Percentiles rank a stretch among this genome's conserved stretches.
Conservation (phyloP, 2,797 vertebrate species). For the Dendrocincla fuliginosa region DNA sequence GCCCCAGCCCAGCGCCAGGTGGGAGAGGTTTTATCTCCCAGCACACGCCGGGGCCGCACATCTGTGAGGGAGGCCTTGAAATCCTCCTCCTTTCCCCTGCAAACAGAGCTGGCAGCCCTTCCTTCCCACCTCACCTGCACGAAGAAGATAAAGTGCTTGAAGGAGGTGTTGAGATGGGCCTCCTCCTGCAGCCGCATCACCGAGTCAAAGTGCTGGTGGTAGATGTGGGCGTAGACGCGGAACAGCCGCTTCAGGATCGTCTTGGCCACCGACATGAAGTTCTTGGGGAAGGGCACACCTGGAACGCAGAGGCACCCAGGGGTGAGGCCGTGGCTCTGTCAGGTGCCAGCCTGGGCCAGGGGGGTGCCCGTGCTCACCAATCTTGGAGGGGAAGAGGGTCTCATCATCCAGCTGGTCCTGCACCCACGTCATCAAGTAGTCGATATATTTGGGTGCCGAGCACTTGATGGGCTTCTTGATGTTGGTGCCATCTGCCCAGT, state of each 20-base stretch:
- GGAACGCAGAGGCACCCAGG: rapidly evolving
- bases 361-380: conserved; percentile 77
- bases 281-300: conserved; percentile 96
- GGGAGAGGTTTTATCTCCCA: background rate
- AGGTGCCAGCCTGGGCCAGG: background rate
- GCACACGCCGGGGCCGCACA: too few relatives aligned
- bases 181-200: conserved; percentile 98
- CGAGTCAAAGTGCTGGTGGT: conserved; percentile 96
- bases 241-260: conserved; percentile 97
- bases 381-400: conserved; percentile 95
- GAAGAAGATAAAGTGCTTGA: conserved; percentile 99
- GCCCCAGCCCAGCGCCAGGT: background rate
- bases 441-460: conserved; percentile 95
- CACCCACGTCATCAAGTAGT: conserved; percentile 98
- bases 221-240: conserved; percentile 95
- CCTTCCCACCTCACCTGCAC: conserved; percentile 84
- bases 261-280: conserved; percentile 98
- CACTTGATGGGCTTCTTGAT: conserved; percentile 98
- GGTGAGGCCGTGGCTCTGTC: background rate
- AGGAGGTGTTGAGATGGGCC: conserved; percentile 97
- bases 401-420: conserved; percentile 97
- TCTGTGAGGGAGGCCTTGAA: rapidly evolving
- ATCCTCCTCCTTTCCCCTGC: background rate
- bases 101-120: rapidly evolving
- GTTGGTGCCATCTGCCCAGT: conserved; percentile 97